Percentiles rank a stretch among this genome's conserved stretches.
Conservation (phyloP, 1,140 invertebrate species). For the Popillia japonica region DNA sequence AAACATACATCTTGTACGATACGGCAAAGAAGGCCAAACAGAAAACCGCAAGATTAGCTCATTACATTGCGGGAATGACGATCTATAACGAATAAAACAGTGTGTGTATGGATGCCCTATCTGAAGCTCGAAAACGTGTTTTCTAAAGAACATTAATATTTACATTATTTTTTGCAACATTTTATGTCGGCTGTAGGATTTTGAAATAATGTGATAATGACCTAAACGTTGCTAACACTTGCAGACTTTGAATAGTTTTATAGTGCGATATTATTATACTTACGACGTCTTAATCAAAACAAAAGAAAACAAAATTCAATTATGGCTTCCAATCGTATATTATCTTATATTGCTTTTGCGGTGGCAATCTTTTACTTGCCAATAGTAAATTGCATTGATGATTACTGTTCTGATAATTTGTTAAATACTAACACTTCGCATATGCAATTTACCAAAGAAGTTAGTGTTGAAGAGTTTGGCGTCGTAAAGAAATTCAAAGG, state of each 20-base stretch:
- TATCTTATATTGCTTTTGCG: background rate
- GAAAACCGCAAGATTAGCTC: background rate
- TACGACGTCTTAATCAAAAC: background rate
- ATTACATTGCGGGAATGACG: background rate
- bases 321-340: conserved; percentile 15
- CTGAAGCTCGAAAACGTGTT: background rate
- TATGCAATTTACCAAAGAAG: conserved; percentile 76
- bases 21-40: background rate
- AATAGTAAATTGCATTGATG: conserved; percentile 46
- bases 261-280: background rate
- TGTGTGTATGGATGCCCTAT: background rate
- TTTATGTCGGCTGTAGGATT: background rate
- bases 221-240: background rate
- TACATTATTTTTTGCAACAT: background rate
- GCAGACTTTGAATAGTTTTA: background rate
- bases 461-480: conserved; percentile 70
- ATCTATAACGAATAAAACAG: background rate
- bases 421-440: conserved; percentile 47
- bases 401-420: conserved; percentile 56
- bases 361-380: background rate
- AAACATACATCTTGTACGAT: background rate
- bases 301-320: background rate
- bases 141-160: background rate
- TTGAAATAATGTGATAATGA: background rate
- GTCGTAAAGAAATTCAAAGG: conserved; percentile 75